Evolutionary conservation across 2,797 vertebrate genomes (phyloP), one percentile per base, ranked within the genome.

Genomic region (Macropodus opercularis): DNA sequence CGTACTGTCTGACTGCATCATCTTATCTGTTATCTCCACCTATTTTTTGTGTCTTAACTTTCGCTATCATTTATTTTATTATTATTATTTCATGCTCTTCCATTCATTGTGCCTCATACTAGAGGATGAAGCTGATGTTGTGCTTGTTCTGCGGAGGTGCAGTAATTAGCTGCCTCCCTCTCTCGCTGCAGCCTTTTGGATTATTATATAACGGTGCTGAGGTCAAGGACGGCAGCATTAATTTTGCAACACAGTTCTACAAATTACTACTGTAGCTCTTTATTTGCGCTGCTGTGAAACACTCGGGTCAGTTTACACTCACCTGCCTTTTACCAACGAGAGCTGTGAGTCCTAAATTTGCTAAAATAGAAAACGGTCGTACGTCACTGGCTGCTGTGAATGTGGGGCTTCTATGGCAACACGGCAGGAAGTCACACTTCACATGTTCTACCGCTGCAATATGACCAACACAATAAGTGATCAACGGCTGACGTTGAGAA

Each of bases 201-300:
- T 35, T 27, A 35, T 67, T 57, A 53, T n/a, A 7, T 53, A 70
- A 74, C 58, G 11, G 21, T 50, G 2, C 57, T 0, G 27, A 59
- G 69, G 61, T 67, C 53, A 52, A 66, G 19, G 32, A 54, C 41
- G 6, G 26, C 15, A 8, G 5, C 38, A 3, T 41, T 17, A 2
- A 19, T 44, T 44, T 50, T 29, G 6, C 29, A 6, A 14, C 1
- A 3, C 17, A 18, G 32, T 49, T 70, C 36, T 34, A 38, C 27
- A 53, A 57, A n/a, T 64, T 58, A 47, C n/a, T 15, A n/a, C n/a
- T n/a, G n/a, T 19, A 3, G 17, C 48, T 53, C 48, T 54, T 53
- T n/a, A 35, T 21, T 7, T 23, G 10, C 3, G 36, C 19, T 10
- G 17, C 47, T 26, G 15, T 31, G 8, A 15, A 41, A 39, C 1